phyloP scores from a whole-genome alignment of 2,113 vertebrate genomes.

The Martes martes region DNA sequence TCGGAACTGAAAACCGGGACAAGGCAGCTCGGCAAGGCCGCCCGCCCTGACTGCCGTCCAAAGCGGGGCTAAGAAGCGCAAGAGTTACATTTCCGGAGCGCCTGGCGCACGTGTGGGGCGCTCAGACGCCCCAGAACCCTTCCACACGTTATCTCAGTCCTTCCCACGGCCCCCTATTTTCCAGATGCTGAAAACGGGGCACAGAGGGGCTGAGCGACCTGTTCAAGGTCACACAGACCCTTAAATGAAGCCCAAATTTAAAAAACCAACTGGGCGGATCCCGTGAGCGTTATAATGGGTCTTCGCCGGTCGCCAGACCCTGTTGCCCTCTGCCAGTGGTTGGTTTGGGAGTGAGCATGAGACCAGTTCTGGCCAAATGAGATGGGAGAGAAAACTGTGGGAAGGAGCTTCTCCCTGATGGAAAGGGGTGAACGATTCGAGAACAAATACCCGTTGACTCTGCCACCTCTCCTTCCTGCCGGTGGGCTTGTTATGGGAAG shows the following conservation, averaged over 20 bases:
- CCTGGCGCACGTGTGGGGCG: rapidly evolving
- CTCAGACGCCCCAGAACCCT: rapidly evolving
- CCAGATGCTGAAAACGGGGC: neutral
- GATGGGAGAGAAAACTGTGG: neutral
- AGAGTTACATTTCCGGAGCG: rapidly evolving
- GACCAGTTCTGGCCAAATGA: neutral
- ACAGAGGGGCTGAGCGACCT: neutral
- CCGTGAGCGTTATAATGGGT: neutral
- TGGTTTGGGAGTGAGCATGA: neutral
- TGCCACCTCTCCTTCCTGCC: neutral
- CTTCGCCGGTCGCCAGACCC: neutral
- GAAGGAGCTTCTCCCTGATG: too few relatives aligned
- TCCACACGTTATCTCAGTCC: rapidly evolving
- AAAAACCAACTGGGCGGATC: neutral
- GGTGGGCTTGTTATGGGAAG: neutral
- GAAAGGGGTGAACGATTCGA: neutral
- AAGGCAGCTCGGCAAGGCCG: neutral
- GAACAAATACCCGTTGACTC: neutral
- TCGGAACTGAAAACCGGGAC: neutral
- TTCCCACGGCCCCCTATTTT: neutral
- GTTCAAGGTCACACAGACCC: neutral
- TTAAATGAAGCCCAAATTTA: neutral
- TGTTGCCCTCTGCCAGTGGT: neutral
- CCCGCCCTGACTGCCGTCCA: neutral
- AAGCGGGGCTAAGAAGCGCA: rapidly evolving